Base-by-base conservation (phyloP, 2,797 vertebrate species). In the Ataeniobius toweri region DNA sequence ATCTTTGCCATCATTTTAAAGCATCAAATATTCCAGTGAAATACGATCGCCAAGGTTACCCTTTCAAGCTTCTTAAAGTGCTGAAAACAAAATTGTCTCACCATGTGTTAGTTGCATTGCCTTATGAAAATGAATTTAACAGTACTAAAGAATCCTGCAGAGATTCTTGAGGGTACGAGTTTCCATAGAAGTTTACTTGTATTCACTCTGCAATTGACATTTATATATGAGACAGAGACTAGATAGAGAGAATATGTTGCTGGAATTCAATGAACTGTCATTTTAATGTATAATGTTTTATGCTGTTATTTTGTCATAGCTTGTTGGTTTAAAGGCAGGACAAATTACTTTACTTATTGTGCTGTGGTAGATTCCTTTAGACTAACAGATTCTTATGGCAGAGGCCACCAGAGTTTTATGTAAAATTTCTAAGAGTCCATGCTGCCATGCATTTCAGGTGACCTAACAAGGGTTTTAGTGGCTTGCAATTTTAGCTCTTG, bases 1-100 rank as follows among this genome's bases (percentile, higher is more conserved):
- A 81, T 84, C 68, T 84, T 78, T 82, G 78, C 86, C 81, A 82
- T 86, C 73, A 28, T 80, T 83, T 86, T 63, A 83, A 71, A 53
- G 46, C n/a, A 44, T 39, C 20, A 24, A 1, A 59, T 75, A 76
- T 83, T 36, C 14, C 31, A 67, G 41, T 73, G 77, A 86, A 85
- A 82, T 79, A 56, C 58, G 71, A 65, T 80, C 75, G n/a, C 73
- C 78, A 77, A 59, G 48, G 73, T 85, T 71, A 63, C 63, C 26
- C 63, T 73, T 63, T 77, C 20, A 79, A 74, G 70, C 3, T 51
- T 53, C 58, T 79, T 71, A 51, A 61, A 85, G 73, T 31, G 74
- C 71, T 83, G 79, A 80, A 83, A 87, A 85, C 78, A 83, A 88
- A 84, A 82, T 73, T 9, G 70, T 85, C 76, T 74, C 67, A 58